Conservation (phyloP, 1,140 invertebrate species). For the Teleopsis dalmanni region DNA sequence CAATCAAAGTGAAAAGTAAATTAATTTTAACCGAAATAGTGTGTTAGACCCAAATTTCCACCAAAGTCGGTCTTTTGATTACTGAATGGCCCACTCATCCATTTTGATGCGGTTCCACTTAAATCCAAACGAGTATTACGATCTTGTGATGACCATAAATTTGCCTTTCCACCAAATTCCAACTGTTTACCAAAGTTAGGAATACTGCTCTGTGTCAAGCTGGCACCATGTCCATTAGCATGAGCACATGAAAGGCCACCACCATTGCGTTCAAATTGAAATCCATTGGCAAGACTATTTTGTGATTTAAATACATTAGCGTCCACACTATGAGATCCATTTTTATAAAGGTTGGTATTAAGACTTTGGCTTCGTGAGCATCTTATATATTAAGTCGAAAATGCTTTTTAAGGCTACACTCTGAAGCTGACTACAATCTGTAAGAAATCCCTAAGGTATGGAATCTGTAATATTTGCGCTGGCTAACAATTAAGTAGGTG, state of each 20-base stretch:
- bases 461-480: no score
- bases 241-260: slow-evolving; percentile 32
- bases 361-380: slow-evolving; percentile 23
- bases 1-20: no score
- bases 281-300: slow-evolving; percentile 35
- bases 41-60: slow-evolving; percentile 21
- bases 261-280: slow-evolving; percentile 34
- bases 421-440: no score
- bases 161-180: slow-evolving; percentile 25
- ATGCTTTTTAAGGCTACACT: no score
- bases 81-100: slow-evolving; percentile 27
- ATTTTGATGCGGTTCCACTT: slow-evolving; percentile 22
- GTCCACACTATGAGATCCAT: slow-evolving; percentile 28
- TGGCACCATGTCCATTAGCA: slow-evolving; percentile 29
- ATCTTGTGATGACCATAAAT: slow-evolving; percentile 32
- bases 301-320: slow-evolving; percentile 35
- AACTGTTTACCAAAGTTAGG: slow-evolving; percentile 30
- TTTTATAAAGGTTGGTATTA: slow-evolving; percentile 28
- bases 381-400: no score
- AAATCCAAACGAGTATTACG: slow-evolving; percentile 9
- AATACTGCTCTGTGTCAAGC: slow-evolving; percentile 32
- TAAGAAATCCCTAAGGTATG: no score
- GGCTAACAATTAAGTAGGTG: no score
- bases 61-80: slow-evolving; percentile 15
- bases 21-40: slow-evolving; percentile 29